phyloP scores from a whole-genome alignment of 2,888 invertebrate genomes.

The Orthonevra nobilis region DNA sequence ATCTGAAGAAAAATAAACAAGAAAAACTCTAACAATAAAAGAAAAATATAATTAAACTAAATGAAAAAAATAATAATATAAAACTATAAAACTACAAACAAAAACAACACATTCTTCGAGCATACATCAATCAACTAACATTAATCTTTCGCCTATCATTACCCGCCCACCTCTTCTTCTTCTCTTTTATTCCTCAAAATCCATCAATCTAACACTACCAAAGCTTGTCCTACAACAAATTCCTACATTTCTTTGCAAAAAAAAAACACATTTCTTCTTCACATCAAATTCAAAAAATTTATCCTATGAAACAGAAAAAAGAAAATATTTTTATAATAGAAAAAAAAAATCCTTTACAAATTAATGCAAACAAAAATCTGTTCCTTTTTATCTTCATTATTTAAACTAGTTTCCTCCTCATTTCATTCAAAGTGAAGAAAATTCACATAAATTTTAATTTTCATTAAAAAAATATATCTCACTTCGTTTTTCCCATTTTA shows the following conservation, averaged over 20 bases:
- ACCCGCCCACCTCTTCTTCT: conserved; percentile 10
- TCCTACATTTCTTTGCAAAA: neutral
- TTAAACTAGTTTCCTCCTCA: conserved; percentile 40
- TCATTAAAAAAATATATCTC: conserved; percentile 53
- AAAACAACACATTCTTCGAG: conserved; percentile 51
- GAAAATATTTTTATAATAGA: conserved; percentile 11
- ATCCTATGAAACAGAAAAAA: conserved; percentile 59
- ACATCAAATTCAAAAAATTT: conserved; percentile 60
- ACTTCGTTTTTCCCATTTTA: conserved; percentile 32
- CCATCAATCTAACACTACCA: conserved; percentile 9
- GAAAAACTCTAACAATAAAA: conserved; percentile 23
- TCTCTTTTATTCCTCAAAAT: conserved; percentile 1
- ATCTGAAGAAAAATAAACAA: conserved; percentile 20
- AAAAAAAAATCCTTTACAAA: conserved; percentile 49
- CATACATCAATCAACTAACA: conserved; percentile 54
- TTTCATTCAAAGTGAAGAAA: conserved; percentile 27
- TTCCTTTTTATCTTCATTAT: conserved; percentile 8
- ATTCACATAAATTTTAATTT: conserved; percentile 12
- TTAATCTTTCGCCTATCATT: conserved; percentile 25
- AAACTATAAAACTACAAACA: conserved; percentile 27
- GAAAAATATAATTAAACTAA: conserved; percentile 33
- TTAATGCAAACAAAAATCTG: conserved; percentile 44
- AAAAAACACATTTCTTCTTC: conserved; percentile 22
- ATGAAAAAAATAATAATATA: conserved; percentile 14
- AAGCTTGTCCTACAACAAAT: conserved; percentile 1